phyloP scores from a whole-genome alignment of 2,888 invertebrate species.

The Polydrusus cervinus region DNA sequence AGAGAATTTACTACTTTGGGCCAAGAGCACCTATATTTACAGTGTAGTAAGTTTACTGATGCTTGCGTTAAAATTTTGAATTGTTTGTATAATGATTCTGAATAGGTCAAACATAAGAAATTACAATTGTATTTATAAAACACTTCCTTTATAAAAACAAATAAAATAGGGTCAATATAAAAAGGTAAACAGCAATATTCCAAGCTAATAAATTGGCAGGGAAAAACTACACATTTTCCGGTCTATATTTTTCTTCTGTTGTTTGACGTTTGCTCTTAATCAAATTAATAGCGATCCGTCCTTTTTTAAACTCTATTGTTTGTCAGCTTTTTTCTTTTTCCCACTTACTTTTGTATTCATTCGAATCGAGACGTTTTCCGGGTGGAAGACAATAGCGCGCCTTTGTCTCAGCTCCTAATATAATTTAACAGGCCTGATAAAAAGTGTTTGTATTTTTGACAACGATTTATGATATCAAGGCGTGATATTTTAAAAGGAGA shows the following conservation, averaged over 20 bases:
- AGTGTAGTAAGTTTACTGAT: too few relatives aligned
- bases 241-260: slow-evolving; percentile 3
- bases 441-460: slow-evolving; percentile 38
- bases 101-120: too few relatives aligned
- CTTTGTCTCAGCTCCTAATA: slow-evolving; percentile 34
- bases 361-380: slow-evolving; percentile 33
- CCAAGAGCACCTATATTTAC: too few relatives aligned
- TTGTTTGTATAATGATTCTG: too few relatives aligned
- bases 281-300: slow-evolving; percentile 28
- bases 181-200: slow-evolving; percentile 5
- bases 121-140: too few relatives aligned
- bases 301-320: slow-evolving; percentile 35
- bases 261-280: slow-evolving; percentile 18
- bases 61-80: too few relatives aligned
- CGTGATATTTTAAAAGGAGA: slow-evolving; percentile 18
- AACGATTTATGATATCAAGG: slow-evolving; percentile 32
- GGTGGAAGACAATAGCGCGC: slow-evolving; percentile 19
- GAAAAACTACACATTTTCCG: slow-evolving; percentile 9
- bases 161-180: background rate
- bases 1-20: too few relatives aligned
- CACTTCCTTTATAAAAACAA: background rate
- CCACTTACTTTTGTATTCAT: slow-evolving; percentile 29
- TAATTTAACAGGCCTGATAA: slow-evolving; percentile 36
- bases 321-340: slow-evolving; percentile 30
- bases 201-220: background rate